phyloP scores from a whole-genome alignment of 1,140 invertebrate genomes.

The Cherax quadricarinatus region DNA sequence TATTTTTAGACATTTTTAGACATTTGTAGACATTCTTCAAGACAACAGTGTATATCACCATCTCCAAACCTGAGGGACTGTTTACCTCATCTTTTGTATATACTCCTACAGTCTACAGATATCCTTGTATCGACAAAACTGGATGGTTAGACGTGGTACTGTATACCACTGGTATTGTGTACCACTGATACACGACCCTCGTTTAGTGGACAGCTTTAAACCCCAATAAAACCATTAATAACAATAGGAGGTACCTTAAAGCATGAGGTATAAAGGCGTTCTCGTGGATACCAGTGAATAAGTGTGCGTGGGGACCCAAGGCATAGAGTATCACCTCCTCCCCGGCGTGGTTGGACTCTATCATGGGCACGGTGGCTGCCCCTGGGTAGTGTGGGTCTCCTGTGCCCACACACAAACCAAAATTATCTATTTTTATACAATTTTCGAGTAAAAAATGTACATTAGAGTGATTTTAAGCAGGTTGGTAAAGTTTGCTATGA shows the following conservation, averaged over 20 bases:
- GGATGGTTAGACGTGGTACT: too few species aligned
- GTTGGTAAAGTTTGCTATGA: background rate
- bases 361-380: constrained; percentile 66
- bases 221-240: background rate
- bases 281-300: constrained; percentile 93
- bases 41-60: too few species aligned
- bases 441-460: too few species aligned
- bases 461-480: background rate
- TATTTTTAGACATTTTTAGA: too few species aligned
- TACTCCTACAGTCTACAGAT: too few species aligned
- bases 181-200: background rate
- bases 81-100: too few species aligned
- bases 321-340: constrained; percentile 94
- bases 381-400: constrained; percentile 73
- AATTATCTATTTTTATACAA: too few species aligned
- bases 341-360: constrained; percentile 86
- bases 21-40: too few species aligned
- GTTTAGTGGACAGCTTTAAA: background rate
- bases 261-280: constrained; percentile 92
- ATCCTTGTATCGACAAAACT: too few species aligned
- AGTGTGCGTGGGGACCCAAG: constrained; percentile 89
- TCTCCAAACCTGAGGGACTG: too few species aligned
- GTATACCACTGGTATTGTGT: too few species aligned
- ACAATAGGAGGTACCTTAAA: constrained; percentile 38
- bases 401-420: background rate